A percentile compares a stretch with the other conserved stretches of the same genome.
These are phyloP conservation scores for Poeciliopsis prolifica DNA, from an alignment of 2,113 vertebrate species.

Conservation along the genomic window DNA sequence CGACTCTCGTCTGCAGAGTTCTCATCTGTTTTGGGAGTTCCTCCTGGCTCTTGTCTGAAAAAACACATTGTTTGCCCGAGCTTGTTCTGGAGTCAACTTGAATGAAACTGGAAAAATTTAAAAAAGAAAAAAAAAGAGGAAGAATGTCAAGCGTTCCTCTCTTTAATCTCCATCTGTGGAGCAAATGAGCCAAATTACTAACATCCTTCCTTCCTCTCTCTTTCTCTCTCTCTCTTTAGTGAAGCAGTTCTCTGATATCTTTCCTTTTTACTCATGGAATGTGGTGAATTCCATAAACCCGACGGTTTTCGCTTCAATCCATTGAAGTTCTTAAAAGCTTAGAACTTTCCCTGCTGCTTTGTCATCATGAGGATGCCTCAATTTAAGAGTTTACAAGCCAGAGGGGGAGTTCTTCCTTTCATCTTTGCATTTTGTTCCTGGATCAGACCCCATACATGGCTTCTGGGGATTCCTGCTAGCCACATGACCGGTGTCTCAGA, in stretches of 20 bases:
- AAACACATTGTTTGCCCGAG: conserved; percentile 44
- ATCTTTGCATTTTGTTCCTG: conserved; percentile 65
- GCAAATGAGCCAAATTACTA: conserved; percentile 71
- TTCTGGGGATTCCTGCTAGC: conserved; percentile 49
- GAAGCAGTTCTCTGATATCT: conserved; percentile 37
- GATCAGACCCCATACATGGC: conserved; percentile 51
- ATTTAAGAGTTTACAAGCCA: conserved; percentile 57
- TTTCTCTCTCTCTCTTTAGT: conserved; percentile 36
- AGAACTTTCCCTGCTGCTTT: conserved; percentile 49
- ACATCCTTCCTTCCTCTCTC: conserved; percentile 51
- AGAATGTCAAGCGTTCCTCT: conserved; percentile 53
- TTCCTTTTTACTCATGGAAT: conserved; percentile 23
- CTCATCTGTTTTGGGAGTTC: conserved; percentile 46
- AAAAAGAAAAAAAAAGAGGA: conserved; percentile 28
- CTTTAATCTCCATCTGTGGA: conserved; percentile 74
- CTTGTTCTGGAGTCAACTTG: conserved; percentile 61
- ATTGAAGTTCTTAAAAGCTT: conserved; percentile 61
- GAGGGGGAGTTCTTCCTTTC: conserved; percentile 51
- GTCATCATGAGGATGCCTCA: conserved; percentile 62
- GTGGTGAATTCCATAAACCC: conserved; percentile 69
- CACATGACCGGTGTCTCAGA: conserved; percentile 55
- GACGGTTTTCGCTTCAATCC: conserved; percentile 40
- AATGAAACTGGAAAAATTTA: conserved; percentile 45
- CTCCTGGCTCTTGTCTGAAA: conserved; percentile 41
- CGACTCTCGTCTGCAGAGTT: conserved; percentile 9